Percentiles rank a stretch among this genome's conserved stretches.
Conservation (phyloP, 2,113 vertebrate genomes). For the Thryonomys swinderianus region DNA sequence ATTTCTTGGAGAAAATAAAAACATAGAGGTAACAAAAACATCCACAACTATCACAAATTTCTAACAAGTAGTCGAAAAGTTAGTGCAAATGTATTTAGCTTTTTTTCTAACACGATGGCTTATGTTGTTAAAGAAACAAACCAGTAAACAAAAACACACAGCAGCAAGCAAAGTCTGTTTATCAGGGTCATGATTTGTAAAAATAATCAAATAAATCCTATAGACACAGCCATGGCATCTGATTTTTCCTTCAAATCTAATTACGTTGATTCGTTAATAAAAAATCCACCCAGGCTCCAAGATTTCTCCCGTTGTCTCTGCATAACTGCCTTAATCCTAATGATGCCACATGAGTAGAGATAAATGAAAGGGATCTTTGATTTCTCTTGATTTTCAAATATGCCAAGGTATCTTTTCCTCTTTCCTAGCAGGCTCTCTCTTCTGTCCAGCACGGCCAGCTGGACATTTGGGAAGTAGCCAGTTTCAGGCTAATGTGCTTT, state of each 20-base stretch:
- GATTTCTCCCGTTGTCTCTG: neutral
- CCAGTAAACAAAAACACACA: neutral
- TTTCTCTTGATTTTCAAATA: constrained; percentile 63
- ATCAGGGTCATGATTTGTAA: neutral
- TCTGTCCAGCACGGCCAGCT: constrained; percentile 41
- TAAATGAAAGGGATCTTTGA: neutral
- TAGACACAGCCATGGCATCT: neutral
- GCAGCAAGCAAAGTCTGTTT: neutral
- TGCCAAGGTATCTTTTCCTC: constrained; percentile 31
- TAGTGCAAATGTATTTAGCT: neutral
- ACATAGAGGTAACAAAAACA: constrained; percentile 12
- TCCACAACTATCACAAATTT: neutral
- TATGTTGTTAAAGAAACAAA: neutral
- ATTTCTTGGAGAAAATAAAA: constrained; percentile 51
- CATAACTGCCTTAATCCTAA: neutral
- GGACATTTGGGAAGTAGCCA: constrained; percentile 68
- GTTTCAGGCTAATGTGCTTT: constrained; percentile 65
- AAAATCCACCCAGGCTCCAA: neutral
- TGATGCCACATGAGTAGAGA: neutral
- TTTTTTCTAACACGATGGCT: neutral
- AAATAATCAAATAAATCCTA: neutral
- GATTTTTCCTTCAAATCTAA: constrained; percentile 13
- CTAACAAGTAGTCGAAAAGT: neutral
- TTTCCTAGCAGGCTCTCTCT: neutral
- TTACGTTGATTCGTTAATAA: neutral